Evolutionary conservation across 2,113 vertebrate genomes (phyloP), one percentile per base, ranked within the genome.

Genomic region (Cervus canadensis): DNA sequence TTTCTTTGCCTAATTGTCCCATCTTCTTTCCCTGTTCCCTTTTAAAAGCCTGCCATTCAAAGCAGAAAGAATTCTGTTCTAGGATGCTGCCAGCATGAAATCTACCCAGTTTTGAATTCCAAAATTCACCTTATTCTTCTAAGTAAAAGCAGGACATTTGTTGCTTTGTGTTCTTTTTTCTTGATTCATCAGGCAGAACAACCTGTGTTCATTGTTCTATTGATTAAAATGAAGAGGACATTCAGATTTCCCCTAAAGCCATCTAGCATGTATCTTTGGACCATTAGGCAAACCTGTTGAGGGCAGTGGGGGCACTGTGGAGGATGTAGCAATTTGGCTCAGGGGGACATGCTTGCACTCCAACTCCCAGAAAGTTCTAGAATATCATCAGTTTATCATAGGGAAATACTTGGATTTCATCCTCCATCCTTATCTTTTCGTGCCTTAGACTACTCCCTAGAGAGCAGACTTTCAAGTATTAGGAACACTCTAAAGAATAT

Each of bases 21-120:
- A 60, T 94, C 89, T 86, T 33, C 60, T 92, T 92, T 96, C 59
- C 26, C 81, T 57, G 60, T 67, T 94, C 50, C 50, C 59, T 88
- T 78, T 85, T 60, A 84, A 97, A 94, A 88, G 67, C n/a, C 57
- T 95, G 76, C 43, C 92, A 60, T 87, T 84, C 62, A 60, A 93
- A 94, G 79, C 52, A 94, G 81, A 92, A 92, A 81, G 36, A 79
- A 71, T 92, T 93, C 71, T 88, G 43, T 64, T 78, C 89, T 54
- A 48, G 25, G 23, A 40, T 71, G 43, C 87, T 89, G 74, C 79
- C 52, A 56, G 59, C n/a, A 87, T 6, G n/a, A 94, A 64, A 71
- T 81, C 62, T 50, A 84, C 23, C 30, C 3, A 28, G 17, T n/a
- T 79, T 57, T 83, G 83, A 89, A 91, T 92, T 95, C 78, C 23